These are phyloP conservation scores for Scelioninae gen. 2 DNA, from an alignment of 2,888 invertebrate genomes.

Conservation along the genomic window DNA sequence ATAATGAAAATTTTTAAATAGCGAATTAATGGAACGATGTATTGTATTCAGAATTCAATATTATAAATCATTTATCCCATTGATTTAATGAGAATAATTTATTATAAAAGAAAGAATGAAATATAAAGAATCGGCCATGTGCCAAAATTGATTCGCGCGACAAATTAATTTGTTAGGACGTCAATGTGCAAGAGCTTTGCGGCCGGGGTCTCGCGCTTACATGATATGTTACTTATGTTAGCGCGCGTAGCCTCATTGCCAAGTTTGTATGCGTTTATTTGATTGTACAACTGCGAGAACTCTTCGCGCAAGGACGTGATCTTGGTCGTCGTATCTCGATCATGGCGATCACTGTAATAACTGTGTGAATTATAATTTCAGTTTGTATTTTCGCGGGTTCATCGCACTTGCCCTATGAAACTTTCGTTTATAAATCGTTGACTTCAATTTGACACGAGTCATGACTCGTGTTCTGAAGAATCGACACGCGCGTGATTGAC, in stretches of 20 bases:
- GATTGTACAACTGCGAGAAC: neutral
- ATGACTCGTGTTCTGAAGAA: no score
- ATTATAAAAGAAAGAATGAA: no score
- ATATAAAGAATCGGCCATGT: constrained; percentile 8
- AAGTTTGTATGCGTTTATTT: constrained; percentile 19
- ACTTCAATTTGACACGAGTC: constrained; percentile 28
- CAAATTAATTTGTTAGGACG: constrained; percentile 5
- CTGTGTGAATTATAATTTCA: neutral
- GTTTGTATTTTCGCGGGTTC: constrained; percentile 12
- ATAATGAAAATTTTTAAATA: no score
- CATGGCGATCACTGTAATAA: neutral
- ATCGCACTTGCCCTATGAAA: constrained; percentile 16
- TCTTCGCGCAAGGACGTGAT: constrained; percentile 19
- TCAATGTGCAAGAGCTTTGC: constrained; percentile 1
- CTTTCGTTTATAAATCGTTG: constrained; percentile 35
- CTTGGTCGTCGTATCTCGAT: constrained; percentile 2
- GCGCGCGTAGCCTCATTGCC: constrained; percentile 16
- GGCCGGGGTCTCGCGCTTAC: constrained; percentile 15
- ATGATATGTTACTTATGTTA: constrained; percentile 15
- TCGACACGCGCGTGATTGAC: constrained; percentile 18
- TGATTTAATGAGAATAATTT: no score
- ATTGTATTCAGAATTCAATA: no score
- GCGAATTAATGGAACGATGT: no score
- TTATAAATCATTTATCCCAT: no score
- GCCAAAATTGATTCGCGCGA: constrained; percentile 27